Conservation (phyloP, 2,797 vertebrate genomes). For the Cyprinella venusta region DNA sequence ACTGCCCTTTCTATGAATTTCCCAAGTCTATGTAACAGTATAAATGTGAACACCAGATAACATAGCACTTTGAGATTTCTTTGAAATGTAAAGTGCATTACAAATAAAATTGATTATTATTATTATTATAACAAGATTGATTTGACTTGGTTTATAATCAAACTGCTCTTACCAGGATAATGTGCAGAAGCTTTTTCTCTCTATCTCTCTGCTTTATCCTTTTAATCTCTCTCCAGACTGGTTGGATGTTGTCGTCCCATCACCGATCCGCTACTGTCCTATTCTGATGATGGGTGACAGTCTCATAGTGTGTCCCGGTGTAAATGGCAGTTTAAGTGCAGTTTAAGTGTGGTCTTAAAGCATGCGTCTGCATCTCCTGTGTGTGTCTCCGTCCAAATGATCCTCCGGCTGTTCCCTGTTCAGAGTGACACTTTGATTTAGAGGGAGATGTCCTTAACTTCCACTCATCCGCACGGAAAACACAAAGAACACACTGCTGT, state of each 20-base stretch:
- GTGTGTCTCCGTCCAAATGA: not conserved
- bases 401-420: slow-evolving; percentile 16
- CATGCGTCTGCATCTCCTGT: slow-evolving; percentile 24
- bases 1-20: not conserved
- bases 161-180: not conserved
- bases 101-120: too few species aligned
- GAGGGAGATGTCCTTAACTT: slow-evolving; percentile 33
- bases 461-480: not conserved
- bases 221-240: slow-evolving; percentile 3
- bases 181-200: not conserved
- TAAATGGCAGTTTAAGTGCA: not conserved
- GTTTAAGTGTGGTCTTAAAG: not conserved
- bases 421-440: slow-evolving; percentile 33
- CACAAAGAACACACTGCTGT: not conserved
- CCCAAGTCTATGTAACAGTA: not conserved
- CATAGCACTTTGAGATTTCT: too few species aligned
- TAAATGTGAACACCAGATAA: not conserved
- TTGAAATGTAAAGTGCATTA: too few species aligned
- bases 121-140: not conserved
- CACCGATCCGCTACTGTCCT: slow-evolving; percentile 5
- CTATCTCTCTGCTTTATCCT: slow-evolving; percentile 13
- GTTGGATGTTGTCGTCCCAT: slow-evolving; percentile 20
- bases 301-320: slow-evolving; percentile 3
- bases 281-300: not conserved
- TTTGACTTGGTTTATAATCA: not conserved